phyloP scores from a whole-genome alignment of 2,797 vertebrate genomes.

The Epinephelus coioides region DNA sequence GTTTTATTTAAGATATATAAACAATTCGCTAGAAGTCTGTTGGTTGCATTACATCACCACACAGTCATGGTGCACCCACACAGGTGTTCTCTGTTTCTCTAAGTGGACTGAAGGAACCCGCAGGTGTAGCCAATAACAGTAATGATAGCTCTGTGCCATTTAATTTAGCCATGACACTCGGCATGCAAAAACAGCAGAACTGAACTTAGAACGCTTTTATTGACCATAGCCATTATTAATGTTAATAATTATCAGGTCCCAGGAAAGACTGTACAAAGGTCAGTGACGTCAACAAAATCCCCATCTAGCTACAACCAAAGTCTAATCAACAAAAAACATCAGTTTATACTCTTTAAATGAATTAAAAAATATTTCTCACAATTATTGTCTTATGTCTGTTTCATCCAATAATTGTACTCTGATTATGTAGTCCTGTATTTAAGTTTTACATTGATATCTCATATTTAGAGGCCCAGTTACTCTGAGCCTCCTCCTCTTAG shows the following conservation, averaged over 20 bases:
- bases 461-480: neutral
- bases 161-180: neutral
- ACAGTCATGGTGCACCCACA: neutral
- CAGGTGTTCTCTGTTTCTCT: neutral
- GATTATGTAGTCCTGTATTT: neutral
- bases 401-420: too few species aligned
- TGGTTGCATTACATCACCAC: neutral
- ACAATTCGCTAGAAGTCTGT: too few species aligned
- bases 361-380: neutral
- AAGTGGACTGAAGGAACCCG: neutral
- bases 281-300: neutral
- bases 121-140: neutral
- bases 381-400: neutral
- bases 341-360: neutral
- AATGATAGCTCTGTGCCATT: neutral
- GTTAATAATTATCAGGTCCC: neutral
- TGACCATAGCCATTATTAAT: neutral
- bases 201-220: neutral
- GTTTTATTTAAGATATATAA: too few species aligned
- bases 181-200: neutral
- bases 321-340: neutral
- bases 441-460: neutral
- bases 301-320: neutral
- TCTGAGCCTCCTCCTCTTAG: neutral
- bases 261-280: neutral